Evolutionary conservation across 2,888 invertebrate species (phyloP), one percentile per base, ranked within the genome.

Genomic region (Latheticus oryzae): DNA sequence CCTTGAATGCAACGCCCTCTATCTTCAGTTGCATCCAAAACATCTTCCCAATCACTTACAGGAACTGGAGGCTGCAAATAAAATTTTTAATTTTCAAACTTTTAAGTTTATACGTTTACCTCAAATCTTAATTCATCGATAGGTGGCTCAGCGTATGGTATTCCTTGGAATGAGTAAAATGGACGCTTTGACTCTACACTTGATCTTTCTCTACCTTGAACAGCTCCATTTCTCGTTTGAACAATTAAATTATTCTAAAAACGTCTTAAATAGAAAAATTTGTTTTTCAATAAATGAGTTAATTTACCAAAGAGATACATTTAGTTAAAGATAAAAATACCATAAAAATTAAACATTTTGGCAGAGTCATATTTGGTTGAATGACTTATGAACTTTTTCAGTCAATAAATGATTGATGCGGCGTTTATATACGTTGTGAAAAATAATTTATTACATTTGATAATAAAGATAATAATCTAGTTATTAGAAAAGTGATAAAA

Each of bases 41-140:
- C 45, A 5, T 58, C 62, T 19, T 51, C 58, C 67, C 69, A 67
- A 24, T 60, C 61, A 1, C n/a, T 17, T 53, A 64, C 65, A 35
- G 45, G 47, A 13, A 26, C 55, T n/a, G 66, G 83, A 0, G 91
- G 88, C 7, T 86, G 82, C 11, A 84, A 84, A 81, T 1, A 19
- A 13, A 17, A 7, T 33, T 16, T 33, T 5, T 33, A 17, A 5
- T n/a, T n/a, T n/a, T n/a, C n/a, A n/a, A n/a, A n/a, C n/a, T n/a
- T n/a, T n/a, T n/a, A n/a, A n/a, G n/a, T 5, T 3, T 13, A 16
- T 28, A 1, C n/a, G n/a, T n/a, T 52, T 61, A 60, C 65, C 15
- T 52, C 43, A 24, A 56, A 61, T 42, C 61, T 7, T 0, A 60
- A 48, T 2, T 59, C 21, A 2, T 55, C 60, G 16, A 60, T 15